Conservation (phyloP, 2,797 vertebrate species). For the Kryptolebias ocellatus region DNA sequence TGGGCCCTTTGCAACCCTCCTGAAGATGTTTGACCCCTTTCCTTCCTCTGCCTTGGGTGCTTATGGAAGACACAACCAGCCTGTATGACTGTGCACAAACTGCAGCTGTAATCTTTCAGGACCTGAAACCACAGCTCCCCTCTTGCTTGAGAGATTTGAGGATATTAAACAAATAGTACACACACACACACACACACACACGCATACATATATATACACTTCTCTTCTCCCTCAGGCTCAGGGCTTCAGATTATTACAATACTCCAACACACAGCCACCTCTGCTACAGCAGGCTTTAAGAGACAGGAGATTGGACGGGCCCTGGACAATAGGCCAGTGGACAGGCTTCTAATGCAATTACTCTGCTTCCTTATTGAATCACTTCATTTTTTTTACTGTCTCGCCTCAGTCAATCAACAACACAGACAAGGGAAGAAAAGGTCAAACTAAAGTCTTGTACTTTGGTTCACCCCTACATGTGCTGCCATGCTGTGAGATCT, state of each 20-base stretch:
- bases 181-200: neutral
- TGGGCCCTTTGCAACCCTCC: slow-evolving; percentile 23
- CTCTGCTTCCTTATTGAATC: slow-evolving; percentile 77
- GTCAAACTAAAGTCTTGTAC: slow-evolving; percentile 52
- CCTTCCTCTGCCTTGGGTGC: slow-evolving; percentile 39
- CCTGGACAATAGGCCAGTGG: slow-evolving; percentile 59
- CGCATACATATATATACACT: slow-evolving; percentile 6
- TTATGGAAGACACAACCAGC: slow-evolving; percentile 13
- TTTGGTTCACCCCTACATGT: slow-evolving; percentile 32
- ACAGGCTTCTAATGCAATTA: slow-evolving; percentile 75
- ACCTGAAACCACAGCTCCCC: slow-evolving; percentile 34
- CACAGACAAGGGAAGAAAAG: slow-evolving; percentile 37
- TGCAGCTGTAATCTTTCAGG: slow-evolving; percentile 53
- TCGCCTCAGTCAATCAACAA: slow-evolving; percentile 42
- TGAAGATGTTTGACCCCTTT: slow-evolving; percentile 44
- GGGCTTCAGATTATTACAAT: slow-evolving; percentile 30
- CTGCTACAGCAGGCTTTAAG: slow-evolving; percentile 39
- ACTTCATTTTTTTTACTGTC: slow-evolving; percentile 55
- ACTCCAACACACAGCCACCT: slow-evolving; percentile 26
- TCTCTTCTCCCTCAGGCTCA: slow-evolving; percentile 49
- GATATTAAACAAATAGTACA: slow-evolving; percentile 27
- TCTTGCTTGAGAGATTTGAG: slow-evolving; percentile 47
- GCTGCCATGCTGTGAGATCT: neutral
- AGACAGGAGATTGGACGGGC: slow-evolving; percentile 65
- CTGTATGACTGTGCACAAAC: neutral